Conservation (phyloP, 2,113 vertebrate genomes). For the Platanista minor region DNA sequence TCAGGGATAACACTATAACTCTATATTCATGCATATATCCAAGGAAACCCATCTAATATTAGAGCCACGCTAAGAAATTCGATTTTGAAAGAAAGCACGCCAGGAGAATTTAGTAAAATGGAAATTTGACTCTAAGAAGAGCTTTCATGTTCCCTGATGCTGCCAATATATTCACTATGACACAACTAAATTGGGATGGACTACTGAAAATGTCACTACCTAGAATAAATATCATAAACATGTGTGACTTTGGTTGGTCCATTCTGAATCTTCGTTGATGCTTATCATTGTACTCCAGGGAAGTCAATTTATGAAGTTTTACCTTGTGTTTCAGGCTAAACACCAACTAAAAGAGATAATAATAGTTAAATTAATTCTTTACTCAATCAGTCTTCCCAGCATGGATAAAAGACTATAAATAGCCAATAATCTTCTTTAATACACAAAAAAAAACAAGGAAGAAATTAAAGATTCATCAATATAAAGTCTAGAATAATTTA, state of each 20-base stretch:
- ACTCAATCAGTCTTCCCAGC: not conserved
- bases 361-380: not conserved
- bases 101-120: constrained; percentile 53
- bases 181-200: not conserved
- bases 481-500: not conserved
- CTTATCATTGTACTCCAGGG: not conserved
- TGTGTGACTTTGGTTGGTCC: not conserved
- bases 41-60: constrained; percentile 53
- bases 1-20: not conserved
- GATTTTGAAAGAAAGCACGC: constrained; percentile 39
- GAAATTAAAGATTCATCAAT: not conserved
- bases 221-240: not conserved
- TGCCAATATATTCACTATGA: not conserved
- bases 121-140: constrained; percentile 41
- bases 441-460: not conserved
- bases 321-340: constrained; percentile 2
- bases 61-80: constrained; percentile 33
- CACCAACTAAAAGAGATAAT: not conserved
- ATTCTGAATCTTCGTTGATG: not conserved
- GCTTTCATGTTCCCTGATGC: not conserved
- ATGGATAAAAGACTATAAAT: not conserved
- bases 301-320: not conserved
- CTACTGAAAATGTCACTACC: not conserved
- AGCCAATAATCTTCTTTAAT: not conserved
- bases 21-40: constrained; percentile 21